phyloP scores from a whole-genome alignment of 2,797 vertebrate species.

The Lophius americanus region DNA sequence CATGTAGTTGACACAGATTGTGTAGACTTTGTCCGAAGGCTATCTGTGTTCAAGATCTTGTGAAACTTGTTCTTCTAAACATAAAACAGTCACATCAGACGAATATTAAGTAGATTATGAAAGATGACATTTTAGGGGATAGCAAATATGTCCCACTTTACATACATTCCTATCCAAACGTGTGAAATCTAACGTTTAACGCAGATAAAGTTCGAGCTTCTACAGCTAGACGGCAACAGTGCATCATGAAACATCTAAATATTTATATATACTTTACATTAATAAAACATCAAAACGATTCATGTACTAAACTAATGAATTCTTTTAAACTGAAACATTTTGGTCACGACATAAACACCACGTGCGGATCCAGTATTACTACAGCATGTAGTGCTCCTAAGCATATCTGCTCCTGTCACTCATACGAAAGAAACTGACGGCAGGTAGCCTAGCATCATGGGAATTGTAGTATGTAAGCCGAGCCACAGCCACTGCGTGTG shows the following conservation, averaged over 20 bases:
- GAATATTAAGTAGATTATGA: neutral
- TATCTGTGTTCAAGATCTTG: constrained; percentile 17
- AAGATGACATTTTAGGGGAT: fast-evolving
- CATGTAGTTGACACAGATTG: neutral
- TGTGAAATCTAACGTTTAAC: neutral
- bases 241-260: neutral
- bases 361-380: constrained; percentile 53
- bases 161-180: too few relatives aligned
- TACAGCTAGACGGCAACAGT: neutral
- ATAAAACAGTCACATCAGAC: neutral
- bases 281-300: neutral
- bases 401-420: constrained; percentile 67
- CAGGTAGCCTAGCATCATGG: constrained; percentile 44
- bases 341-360: constrained; percentile 30
- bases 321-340: too few relatives aligned
- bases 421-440: constrained; percentile 35
- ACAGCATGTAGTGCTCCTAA: constrained; percentile 22
- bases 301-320: neutral
- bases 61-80: constrained; percentile 14
- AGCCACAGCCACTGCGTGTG: fast-evolving
- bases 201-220: neutral
- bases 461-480: constrained; percentile 58
- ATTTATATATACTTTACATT: too few relatives aligned
- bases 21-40: constrained; percentile 41
- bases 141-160: neutral